Percentiles rank a stretch among this genome's conserved stretches.
phyloP scores from a whole-genome alignment of 2,888 invertebrate species.

The Drosophila gaucha region DNA sequence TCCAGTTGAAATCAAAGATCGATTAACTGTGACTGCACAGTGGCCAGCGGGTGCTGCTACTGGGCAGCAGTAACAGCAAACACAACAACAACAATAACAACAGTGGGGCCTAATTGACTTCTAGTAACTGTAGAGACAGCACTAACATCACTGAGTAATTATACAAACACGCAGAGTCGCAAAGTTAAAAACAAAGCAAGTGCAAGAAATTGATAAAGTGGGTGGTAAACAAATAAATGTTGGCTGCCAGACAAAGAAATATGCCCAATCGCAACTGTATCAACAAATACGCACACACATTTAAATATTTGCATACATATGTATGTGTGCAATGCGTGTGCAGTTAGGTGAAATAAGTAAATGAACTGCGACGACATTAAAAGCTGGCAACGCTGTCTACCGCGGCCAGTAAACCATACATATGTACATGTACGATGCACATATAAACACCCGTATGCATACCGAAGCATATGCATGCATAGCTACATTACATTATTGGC shows the following conservation, averaged over 20 bases:
- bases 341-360: constrained; percentile 40
- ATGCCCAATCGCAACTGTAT: constrained; percentile 46
- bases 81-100: neutral
- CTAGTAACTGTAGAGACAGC: constrained; percentile 14
- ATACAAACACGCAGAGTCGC: neutral
- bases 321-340: constrained; percentile 17
- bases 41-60: neutral
- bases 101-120: constrained; percentile 37
- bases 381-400: constrained; percentile 16
- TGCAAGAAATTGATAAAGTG: constrained; percentile 39
- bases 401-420: constrained; percentile 9
- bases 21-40: constrained; percentile 24
- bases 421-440: neutral
- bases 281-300: constrained; percentile 24
- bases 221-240: constrained; percentile 20
- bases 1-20: constrained; percentile 28
- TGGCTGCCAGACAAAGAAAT: constrained; percentile 31
- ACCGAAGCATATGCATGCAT: neutral
- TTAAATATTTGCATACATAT: neutral
- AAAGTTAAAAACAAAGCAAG: constrained; percentile 28
- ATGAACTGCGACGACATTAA: constrained; percentile 31
- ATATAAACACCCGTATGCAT: neutral
- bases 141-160: constrained; percentile 18
- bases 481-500: constrained; percentile 27
- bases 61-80: neutral